Evolutionary conservation across 2,797 vertebrate genomes (phyloP).

Genomic region (Hybognathus amarus): DNA sequence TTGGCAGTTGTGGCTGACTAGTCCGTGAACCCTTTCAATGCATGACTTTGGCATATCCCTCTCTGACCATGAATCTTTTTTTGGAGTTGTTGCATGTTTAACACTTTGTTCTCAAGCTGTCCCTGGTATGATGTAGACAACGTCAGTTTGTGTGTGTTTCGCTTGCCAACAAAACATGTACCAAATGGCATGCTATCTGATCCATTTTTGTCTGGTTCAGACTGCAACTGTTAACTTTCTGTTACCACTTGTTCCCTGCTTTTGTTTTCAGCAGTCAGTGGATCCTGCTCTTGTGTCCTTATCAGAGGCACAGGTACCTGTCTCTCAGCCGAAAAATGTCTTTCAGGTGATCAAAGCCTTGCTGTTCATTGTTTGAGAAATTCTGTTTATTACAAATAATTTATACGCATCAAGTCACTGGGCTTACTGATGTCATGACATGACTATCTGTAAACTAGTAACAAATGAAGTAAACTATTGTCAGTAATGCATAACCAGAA

Average conservation of each 20-base stretch:
- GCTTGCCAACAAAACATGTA: neutral
- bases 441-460: neutral
- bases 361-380: neutral
- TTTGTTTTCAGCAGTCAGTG: conserved; percentile 77
- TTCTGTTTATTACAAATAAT: neutral
- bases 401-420: neutral
- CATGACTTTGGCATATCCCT: neutral
- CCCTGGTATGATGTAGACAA: neutral
- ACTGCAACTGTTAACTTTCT: neutral
- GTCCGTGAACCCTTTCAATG: conserved; percentile 2
- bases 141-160: neutral
- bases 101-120: neutral
- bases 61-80: neutral
- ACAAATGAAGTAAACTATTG: neutral
- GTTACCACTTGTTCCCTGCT: conserved; percentile 34
- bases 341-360: conserved; percentile 82
- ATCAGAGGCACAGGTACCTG: conserved; percentile 81
- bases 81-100: neutral
- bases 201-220: neutral
- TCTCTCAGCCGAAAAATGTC: conserved; percentile 87
- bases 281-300: conserved; percentile 83
- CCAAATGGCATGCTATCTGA: neutral
- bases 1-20: conserved; percentile 3
- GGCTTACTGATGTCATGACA: too few relatives aligned
- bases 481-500: neutral